Conservation (phyloP, 2,113 vertebrate species). For the Ameiurus melas region DNA sequence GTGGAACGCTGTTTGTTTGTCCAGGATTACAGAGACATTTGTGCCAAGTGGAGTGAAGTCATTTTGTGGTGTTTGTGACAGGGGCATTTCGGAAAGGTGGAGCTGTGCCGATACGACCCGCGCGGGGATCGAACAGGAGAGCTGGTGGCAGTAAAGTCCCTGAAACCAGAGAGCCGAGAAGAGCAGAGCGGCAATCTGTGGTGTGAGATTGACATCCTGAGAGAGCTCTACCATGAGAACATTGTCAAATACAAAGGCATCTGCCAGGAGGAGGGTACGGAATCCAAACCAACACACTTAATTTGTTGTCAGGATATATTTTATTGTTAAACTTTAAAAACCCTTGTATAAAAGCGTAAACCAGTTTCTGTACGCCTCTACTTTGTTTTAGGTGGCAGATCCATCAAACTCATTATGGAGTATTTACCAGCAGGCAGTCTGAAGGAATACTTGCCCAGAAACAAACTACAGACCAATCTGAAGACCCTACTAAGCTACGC, state of each 20-base stretch:
- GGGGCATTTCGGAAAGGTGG: constrained; percentile 98
- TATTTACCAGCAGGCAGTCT: constrained; percentile 93
- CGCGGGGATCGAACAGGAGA: constrained; percentile 93
- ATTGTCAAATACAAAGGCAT: constrained; percentile 98
- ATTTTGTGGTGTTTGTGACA: constrained; percentile 54
- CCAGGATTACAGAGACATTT: not conserved
- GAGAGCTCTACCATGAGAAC: constrained; percentile 95
- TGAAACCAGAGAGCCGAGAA: constrained; percentile 89
- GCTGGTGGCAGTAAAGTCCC: constrained; percentile 94
- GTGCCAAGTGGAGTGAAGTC: not conserved
- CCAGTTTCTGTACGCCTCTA: not conserved
- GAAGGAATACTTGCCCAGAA: constrained; percentile 91
- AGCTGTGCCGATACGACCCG: constrained; percentile 93
- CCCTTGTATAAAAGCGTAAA: not conserved
- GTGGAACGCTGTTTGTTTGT: not conserved
- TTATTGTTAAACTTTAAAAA: not conserved
- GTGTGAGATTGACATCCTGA: constrained; percentile 90
- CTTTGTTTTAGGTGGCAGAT: constrained; percentile 79
- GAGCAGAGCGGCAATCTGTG: constrained; percentile 90
- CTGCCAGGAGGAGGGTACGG: constrained; percentile 89
- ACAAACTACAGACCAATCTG: constrained; percentile 82
- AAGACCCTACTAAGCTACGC: constrained; percentile 86
- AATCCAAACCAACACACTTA: not conserved
- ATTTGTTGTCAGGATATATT: not conserved
- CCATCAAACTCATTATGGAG: constrained; percentile 97